Conservation (phyloP, 2,113 vertebrate genomes). For the Struthidea cinerea region DNA sequence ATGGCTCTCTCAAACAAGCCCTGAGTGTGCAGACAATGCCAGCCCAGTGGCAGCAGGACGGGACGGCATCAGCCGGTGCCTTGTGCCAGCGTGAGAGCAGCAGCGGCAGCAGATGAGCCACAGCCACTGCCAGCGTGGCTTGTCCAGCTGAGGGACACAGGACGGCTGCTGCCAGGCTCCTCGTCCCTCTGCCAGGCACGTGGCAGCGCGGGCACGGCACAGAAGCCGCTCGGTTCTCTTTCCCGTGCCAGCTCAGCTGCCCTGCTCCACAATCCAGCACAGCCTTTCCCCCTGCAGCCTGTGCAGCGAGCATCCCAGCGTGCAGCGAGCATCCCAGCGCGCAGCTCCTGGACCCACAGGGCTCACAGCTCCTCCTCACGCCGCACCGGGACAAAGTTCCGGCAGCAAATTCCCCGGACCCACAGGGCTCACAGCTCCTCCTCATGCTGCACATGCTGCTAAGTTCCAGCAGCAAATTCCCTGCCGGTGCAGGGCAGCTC, state of each 20-base stretch:
- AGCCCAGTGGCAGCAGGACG: neutral
- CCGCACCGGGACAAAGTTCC: neutral
- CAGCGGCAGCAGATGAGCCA: neutral
- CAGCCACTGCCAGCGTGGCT: neutral
- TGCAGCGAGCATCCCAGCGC: rapidly evolving
- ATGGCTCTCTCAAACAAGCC: neutral
- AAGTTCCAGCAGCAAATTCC: neutral
- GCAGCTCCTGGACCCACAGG: neutral
- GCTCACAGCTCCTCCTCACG: neutral
- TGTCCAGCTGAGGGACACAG: neutral
- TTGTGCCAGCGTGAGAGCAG: neutral
- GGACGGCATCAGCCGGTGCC: neutral
- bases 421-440: neutral
- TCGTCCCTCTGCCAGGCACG: conserved; percentile 12
- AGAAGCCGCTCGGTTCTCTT: neutral
- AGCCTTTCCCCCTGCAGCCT: rapidly evolving
- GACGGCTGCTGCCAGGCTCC: neutral
- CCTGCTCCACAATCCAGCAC: neutral
- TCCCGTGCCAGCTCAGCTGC: rapidly evolving
- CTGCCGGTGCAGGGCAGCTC: neutral
- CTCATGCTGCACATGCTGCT: rapidly evolving
- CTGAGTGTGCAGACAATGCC: neutral
- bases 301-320: rapidly evolving
- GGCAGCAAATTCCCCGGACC: neutral
- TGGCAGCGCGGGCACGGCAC: neutral